These are phyloP conservation scores for Taurulus bubalis DNA, from an alignment of 2,113 vertebrate species.

Conservation along the genomic window DNA sequence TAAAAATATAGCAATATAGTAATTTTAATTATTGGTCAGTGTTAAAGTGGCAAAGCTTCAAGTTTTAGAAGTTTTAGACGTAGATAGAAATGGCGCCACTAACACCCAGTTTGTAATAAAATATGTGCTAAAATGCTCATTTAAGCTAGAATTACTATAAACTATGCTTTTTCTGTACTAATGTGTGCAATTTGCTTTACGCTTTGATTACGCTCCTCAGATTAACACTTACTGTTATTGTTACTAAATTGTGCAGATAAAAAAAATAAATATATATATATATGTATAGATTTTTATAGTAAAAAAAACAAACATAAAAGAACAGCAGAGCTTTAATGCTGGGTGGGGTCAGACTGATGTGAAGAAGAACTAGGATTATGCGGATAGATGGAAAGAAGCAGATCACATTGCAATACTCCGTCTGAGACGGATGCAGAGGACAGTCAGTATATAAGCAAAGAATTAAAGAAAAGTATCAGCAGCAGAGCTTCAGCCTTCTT, in stretches of 20 bases:
- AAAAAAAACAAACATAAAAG: not conserved
- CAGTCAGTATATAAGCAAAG: not conserved
- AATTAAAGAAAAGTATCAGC: not conserved
- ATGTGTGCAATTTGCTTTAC: not conserved
- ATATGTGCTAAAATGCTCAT: not conserved
- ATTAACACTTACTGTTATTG: not conserved
- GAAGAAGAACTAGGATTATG: not conserved
- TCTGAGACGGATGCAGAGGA: not conserved
- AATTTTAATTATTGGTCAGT: not conserved
- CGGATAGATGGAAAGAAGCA: conserved; percentile 29
- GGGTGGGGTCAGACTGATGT: no score
- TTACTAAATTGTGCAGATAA: not conserved
- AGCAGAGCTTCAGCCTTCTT: conserved; percentile 9
- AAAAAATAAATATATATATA: not conserved
- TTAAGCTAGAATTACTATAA: not conserved
- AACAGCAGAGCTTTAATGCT: conserved; percentile 14
- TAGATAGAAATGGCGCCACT: no score
- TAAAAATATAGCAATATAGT: not conserved
- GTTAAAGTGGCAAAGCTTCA: not conserved
- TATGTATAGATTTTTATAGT: not conserved
- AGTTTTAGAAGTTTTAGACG: no score
- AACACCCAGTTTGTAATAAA: no score
- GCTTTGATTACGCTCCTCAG: not conserved
- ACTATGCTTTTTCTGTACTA: not conserved
- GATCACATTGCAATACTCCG: not conserved